Evolutionary conservation across 2,113 vertebrate species (phyloP).

Genomic region (Cyprinus carpio): DNA sequence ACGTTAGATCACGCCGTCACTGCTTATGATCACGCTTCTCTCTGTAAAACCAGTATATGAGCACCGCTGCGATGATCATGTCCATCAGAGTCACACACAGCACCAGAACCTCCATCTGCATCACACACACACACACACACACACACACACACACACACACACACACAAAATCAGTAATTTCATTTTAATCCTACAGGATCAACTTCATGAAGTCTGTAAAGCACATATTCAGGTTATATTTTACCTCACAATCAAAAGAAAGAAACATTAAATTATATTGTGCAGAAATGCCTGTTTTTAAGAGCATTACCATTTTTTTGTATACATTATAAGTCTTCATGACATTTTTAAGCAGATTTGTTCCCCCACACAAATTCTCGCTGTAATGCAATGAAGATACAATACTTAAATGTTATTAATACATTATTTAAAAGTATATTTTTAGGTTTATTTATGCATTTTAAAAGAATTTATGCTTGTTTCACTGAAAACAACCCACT

Average conservation of each 20-base stretch:
- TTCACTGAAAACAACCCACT: too few relatives aligned
- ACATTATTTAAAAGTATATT: too few relatives aligned
- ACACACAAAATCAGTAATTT: too few relatives aligned
- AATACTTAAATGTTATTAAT: too few relatives aligned
- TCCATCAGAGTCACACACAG: slow-evolving; percentile 66
- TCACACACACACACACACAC: neutral
- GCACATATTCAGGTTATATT: neutral
- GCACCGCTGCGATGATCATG: slow-evolving; percentile 61
- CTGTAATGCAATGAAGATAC: neutral
- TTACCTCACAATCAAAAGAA: neutral
- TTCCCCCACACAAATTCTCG: neutral
- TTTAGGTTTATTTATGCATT: neutral
- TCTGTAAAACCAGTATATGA: slow-evolving; percentile 63
- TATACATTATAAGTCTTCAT: too few relatives aligned
- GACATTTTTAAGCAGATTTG: too few relatives aligned
- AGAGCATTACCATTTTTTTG: neutral
- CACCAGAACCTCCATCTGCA: slow-evolving; percentile 54
- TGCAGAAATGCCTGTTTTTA: neutral
- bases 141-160: too few relatives aligned
- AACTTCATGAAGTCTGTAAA: neutral
- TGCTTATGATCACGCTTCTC: slow-evolving; percentile 44
- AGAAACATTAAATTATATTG: neutral
- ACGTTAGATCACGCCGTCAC: neutral
- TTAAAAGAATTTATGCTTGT: too few relatives aligned
- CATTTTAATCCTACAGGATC: neutral